phyloP scores from a whole-genome alignment of 2,888 invertebrate species.

The Vesta saturnalis region DNA sequence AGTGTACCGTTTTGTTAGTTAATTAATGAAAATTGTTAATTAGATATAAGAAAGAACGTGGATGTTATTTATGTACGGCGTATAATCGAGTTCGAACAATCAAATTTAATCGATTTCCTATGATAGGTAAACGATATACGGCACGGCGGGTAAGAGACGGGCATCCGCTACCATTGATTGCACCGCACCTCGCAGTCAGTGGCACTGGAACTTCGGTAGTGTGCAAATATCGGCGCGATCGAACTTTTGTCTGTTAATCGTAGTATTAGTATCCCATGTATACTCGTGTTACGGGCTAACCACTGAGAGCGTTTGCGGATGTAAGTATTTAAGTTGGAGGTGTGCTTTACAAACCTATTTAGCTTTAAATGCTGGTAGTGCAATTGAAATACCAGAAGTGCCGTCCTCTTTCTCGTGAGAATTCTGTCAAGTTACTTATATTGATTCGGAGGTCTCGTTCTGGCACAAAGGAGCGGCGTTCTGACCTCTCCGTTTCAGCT shows the following conservation, averaged over 20 bases:
- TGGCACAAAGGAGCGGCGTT: slow-evolving; percentile 48
- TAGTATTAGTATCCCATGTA: slow-evolving; percentile 3
- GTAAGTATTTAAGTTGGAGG: slow-evolving; percentile 7
- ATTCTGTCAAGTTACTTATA: slow-evolving; percentile 25
- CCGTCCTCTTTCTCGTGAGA: slow-evolving; percentile 38
- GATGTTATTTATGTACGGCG: neutral
- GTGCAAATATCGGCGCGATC: slow-evolving; percentile 25
- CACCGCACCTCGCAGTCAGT: slow-evolving; percentile 19
- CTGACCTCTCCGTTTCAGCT: slow-evolving; percentile 45
- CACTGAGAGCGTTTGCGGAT: neutral
- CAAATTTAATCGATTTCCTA: slow-evolving; percentile 16
- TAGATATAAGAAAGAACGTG: slow-evolving; percentile 1
- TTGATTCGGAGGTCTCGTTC: slow-evolving; percentile 45
- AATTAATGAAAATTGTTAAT: slow-evolving; percentile 7
- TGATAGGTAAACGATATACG: slow-evolving; percentile 12
- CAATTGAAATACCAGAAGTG: slow-evolving; percentile 42
- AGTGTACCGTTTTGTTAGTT: neutral
- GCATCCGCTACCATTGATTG: slow-evolving; percentile 21
- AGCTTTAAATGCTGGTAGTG: slow-evolving; percentile 38
- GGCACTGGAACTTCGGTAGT: slow-evolving; percentile 19
- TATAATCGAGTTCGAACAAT: slow-evolving; percentile 14
- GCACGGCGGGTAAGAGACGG: slow-evolving; percentile 24
- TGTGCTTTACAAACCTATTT: slow-evolving; percentile 37
- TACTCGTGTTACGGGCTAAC: neutral
- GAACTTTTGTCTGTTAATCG: slow-evolving; percentile 8